A percentile compares a stretch with the other conserved stretches of the same genome.
These are phyloP conservation scores for Limnephilus lunatus DNA, from an alignment of 2,888 invertebrate species.

Conservation along the genomic window DNA sequence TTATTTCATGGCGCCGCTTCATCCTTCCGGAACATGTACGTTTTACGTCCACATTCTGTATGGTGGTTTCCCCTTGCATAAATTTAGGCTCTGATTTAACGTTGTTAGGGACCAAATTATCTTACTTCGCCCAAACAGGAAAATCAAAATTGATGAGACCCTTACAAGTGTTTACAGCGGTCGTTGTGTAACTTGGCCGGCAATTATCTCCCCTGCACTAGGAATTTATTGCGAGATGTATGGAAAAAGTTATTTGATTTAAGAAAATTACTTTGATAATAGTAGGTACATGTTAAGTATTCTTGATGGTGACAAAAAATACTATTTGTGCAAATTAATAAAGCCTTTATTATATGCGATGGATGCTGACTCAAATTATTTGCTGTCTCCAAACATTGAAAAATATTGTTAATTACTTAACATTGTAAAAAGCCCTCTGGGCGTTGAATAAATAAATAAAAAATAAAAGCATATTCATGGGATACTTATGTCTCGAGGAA, in stretches of 20 bases:
- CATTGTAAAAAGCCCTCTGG: no score
- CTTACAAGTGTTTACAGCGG: conserved; percentile 8
- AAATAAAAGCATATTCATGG: no score
- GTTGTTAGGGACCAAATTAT: conserved; percentile 18
- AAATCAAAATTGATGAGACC: conserved; percentile 21
- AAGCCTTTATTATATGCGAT: not conserved
- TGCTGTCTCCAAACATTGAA: no score
- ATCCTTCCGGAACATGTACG: not conserved
- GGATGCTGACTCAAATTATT: no score
- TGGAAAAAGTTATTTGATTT: not conserved
- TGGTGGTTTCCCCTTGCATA: conserved; percentile 6
- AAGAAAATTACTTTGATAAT: not conserved
- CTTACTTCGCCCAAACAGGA: not conserved
- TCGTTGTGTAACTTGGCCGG: not conserved
- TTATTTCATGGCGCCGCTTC: not conserved
- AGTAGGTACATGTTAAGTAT: not conserved
- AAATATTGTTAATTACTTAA: no score
- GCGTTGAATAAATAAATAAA: no score
- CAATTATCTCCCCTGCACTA: not conserved
- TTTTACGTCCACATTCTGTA: not conserved
- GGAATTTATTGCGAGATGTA: not conserved
- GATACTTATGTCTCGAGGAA: no score
- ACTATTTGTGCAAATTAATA: not conserved
- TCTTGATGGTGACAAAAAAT: not conserved
- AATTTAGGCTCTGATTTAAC: conserved; percentile 21